Evolutionary conservation across 1,140 invertebrate genomes (phyloP), one percentile per base, ranked within the genome.

Genomic region (Sycophaga agraensis): DNA sequence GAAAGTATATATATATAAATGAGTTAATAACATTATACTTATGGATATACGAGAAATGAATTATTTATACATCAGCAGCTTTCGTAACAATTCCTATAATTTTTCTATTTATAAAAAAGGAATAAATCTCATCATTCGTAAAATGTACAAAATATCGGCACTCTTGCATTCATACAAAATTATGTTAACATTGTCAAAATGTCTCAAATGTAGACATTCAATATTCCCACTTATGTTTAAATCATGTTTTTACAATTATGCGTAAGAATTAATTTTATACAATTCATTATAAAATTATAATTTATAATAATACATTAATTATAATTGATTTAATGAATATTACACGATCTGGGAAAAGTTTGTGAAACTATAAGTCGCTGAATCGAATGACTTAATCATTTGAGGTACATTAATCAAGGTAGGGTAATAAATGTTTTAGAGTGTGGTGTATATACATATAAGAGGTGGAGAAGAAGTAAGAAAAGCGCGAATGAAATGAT

Each of bases 131-230:
- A 16, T 59, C n/a, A n/a, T n/a, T n/a, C 39, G 35, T 31, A 28
- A 34, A 59, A 49, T 50, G 19, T 50, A 50, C 35, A 59, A 40
- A 50, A 40, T 19, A 9, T 4, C 31, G 8, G 55, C 46, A 14
- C 43, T 57, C 42, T 57, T 57, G n/a, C 26, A 46, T 16, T 46
- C 21, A 56, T 21, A 35, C 28, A 43, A 45, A 28, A 9, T 43
- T 21, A 17, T 42, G 24, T 26, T 35, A 45, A 56, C 26, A 42
- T 35, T 31, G 11, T 31, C 4, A 6, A 4, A 11, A 31, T 31
- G 28, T 11, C 11, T 31, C 11, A 31, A n/a, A n/a, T 2, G 22
- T 43, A n/a, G n/a, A 46, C n/a, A 24, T 46, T 26, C 24, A n/a
- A 24, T 26, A 21, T 46, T 34, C 5, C 31, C 5, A 34, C 31